Evolutionary conservation across 37 sponge, comb jelly and placozoan species (phyloP).

Genomic region (Cliona cf. orientalis): DNA sequence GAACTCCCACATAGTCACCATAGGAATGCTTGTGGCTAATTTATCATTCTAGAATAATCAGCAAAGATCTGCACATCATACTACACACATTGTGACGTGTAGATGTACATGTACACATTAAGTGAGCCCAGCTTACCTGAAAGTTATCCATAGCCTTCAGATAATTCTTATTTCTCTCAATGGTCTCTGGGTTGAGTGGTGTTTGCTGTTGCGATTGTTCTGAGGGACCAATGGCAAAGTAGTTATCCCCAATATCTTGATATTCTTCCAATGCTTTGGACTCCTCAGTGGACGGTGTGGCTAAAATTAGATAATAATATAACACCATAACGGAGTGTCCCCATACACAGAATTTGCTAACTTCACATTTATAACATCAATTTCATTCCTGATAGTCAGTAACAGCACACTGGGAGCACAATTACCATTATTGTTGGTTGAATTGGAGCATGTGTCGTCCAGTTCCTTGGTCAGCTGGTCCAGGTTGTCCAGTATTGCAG

Average conservation of each 20-base stretch:
- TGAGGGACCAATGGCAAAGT: too few species aligned
- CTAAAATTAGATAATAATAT: too few species aligned
- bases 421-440: not conserved
- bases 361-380: too few species aligned
- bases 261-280: not conserved
- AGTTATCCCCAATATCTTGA: not conserved
- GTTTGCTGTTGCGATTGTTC: too few species aligned
- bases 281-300: not conserved
- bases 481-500: conserved; percentile 7
- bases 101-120: not conserved
- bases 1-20: too few species aligned
- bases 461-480: conserved; percentile 17
- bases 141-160: conserved; percentile 26
- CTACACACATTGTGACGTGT: too few species aligned
- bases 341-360: too few species aligned
- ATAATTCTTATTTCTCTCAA: conserved; percentile 7
- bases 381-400: not conserved
- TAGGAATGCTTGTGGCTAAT: too few species aligned
- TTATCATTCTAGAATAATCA: too few species aligned
- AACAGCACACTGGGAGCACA: not conserved
- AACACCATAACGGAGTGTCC: not conserved
- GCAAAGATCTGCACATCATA: too few species aligned
- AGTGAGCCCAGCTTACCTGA: conserved; percentile 16
- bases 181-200: not conserved
- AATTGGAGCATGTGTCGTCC: too few species aligned